phyloP scores from a whole-genome alignment of 2,888 invertebrate genomes.

The Apomyelois bistriatella region DNA sequence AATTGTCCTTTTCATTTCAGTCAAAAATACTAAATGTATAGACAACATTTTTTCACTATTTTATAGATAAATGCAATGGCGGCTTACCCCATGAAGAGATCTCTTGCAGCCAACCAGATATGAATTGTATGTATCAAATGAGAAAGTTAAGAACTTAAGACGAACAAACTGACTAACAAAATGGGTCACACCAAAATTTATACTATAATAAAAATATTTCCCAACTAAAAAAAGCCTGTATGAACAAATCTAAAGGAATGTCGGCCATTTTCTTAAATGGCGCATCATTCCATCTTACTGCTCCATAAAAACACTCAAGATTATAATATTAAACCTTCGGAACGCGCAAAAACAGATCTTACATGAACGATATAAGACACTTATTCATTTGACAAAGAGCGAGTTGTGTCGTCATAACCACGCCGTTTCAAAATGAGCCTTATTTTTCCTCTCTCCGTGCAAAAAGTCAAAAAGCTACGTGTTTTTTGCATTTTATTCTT shows the following conservation, averaged over 20 bases:
- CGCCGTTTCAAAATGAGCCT: slow-evolving; percentile 12
- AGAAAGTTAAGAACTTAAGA: neutral
- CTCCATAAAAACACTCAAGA: slow-evolving; percentile 46
- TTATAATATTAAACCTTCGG: slow-evolving; percentile 39
- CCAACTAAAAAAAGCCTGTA: slow-evolving; percentile 23
- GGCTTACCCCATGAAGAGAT: too few relatives aligned
- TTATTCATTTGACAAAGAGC: slow-evolving; percentile 5
- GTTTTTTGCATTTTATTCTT: slow-evolving; percentile 12
- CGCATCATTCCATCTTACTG: slow-evolving; percentile 39
- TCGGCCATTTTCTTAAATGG: slow-evolving; percentile 44
- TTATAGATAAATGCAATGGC: too few relatives aligned
- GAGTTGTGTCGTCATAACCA: slow-evolving; percentile 19
- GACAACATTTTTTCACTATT: too few relatives aligned
- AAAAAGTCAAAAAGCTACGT: slow-evolving; percentile 11
- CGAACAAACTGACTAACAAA: neutral
- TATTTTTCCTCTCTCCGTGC: neutral
- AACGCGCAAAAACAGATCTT: slow-evolving; percentile 23
- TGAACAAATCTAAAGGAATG: slow-evolving; percentile 40
- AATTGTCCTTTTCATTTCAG: too few relatives aligned
- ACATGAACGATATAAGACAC: slow-evolving; percentile 17
- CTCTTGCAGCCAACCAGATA: too few relatives aligned
- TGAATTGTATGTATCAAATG: too few relatives aligned
- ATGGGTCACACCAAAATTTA: neutral
- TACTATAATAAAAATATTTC: neutral
- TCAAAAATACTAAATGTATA: too few relatives aligned